Evolutionary conservation across 2,888 invertebrate genomes (phyloP).

Genomic region (Harpalus rufipes): DNA sequence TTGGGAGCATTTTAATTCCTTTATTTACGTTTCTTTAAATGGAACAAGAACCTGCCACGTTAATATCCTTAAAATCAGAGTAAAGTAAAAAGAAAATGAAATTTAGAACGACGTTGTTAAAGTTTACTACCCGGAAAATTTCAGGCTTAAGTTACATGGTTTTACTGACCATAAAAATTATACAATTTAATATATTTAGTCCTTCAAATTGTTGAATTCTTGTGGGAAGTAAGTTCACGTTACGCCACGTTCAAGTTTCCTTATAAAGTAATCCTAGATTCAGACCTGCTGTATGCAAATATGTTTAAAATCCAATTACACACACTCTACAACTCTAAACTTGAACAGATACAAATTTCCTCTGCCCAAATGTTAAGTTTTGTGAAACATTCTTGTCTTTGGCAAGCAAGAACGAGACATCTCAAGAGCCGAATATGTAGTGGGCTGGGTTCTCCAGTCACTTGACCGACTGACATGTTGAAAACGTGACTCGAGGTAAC

Average conservation of each 20-base stretch:
- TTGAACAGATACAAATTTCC: background rate
- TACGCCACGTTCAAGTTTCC: conserved; percentile 13
- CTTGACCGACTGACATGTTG: conserved; percentile 27
- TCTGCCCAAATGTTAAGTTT: background rate
- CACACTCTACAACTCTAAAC: background rate
- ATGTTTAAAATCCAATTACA: conserved; percentile 9
- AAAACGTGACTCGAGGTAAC: conserved; percentile 24
- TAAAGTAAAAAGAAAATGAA: conserved; percentile 24
- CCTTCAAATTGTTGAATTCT: background rate
- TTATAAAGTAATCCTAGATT: conserved; percentile 15
- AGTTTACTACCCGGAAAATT: conserved; percentile 33
- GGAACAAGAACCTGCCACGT: conserved; percentile 2
- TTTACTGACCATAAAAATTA: conserved; percentile 33
- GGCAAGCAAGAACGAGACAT: background rate
- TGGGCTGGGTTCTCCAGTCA: conserved; percentile 14
- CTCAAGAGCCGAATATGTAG: background rate
- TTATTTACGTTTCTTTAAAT: conserved; percentile 30
- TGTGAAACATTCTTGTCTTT: background rate
- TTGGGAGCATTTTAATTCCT: conserved; percentile 22
- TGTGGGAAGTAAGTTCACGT: conserved; percentile 15
- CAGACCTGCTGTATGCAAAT: conserved; percentile 12
- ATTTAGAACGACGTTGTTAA: background rate
- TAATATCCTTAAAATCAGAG: conserved; percentile 36
- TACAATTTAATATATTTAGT: background rate
- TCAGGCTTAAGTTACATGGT: conserved; percentile 1